These are phyloP conservation scores for Crioceris asparagi DNA, from an alignment of 2,888 invertebrate genomes.

Conservation along the genomic window DNA sequence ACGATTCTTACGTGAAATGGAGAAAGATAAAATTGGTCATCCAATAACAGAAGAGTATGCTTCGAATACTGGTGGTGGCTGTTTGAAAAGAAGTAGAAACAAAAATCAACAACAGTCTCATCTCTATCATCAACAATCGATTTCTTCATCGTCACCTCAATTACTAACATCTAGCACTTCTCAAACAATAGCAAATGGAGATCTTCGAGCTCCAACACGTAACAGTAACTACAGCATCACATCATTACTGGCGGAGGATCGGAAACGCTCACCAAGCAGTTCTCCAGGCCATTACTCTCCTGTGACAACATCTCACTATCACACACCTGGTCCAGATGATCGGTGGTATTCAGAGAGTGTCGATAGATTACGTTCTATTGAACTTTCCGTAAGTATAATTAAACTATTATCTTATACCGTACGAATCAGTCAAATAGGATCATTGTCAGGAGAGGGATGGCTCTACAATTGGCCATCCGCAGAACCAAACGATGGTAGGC, in stretches of 20 bases:
- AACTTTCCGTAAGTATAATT: constrained; percentile 36
- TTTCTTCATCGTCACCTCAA: too few species aligned
- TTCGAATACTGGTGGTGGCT: constrained; percentile 24
- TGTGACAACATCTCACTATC: constrained; percentile 38
- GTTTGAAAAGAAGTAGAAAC: constrained; percentile 32
- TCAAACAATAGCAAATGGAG: too few species aligned
- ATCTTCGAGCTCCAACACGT: constrained; percentile 31
- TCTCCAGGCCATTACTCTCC: constrained; percentile 31
- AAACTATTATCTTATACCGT: too few species aligned
- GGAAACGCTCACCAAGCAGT: constrained; percentile 8
- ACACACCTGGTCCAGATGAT: constrained; percentile 34
- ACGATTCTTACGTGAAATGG: constrained; percentile 67
- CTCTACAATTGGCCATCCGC: too few species aligned
- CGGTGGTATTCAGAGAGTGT: constrained; percentile 36
- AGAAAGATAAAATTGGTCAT: constrained; percentile 38
- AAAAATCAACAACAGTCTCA: constrained; percentile 18
- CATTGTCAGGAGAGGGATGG: too few species aligned
- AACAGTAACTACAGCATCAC: constrained; percentile 75
- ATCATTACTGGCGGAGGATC: constrained; percentile 61
- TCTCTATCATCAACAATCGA: too few species aligned
- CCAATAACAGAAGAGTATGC: too few species aligned
- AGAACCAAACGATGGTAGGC: too few species aligned
- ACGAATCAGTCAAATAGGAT: too few species aligned
- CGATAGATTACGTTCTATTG: constrained; percentile 35
- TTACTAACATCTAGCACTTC: too few species aligned